Percentiles rank a stretch among this genome's conserved stretches.
Conservation (phyloP, 2,113 vertebrate species). For the Nesospiza acunhae region DNA sequence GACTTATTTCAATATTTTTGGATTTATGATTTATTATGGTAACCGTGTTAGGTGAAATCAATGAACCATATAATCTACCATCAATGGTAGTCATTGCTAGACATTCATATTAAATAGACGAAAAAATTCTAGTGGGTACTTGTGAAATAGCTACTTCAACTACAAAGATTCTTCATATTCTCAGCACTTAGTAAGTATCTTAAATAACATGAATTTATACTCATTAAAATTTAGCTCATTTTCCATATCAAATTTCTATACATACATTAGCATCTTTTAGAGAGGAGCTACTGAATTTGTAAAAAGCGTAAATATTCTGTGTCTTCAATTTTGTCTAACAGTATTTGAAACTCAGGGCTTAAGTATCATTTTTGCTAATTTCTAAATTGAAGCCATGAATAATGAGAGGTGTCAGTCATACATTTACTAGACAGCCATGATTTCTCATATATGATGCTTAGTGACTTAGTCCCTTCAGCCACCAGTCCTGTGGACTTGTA, state of each 20-base stretch:
- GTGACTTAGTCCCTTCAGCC: background rate
- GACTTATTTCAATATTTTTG: background rate
- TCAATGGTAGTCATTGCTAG: background rate
- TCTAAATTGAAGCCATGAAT: background rate
- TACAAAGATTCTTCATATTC: background rate
- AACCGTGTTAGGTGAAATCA: background rate
- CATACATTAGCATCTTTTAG: background rate
- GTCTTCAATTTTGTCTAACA: background rate
- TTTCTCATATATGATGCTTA: background rate
- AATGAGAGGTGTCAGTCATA: background rate
- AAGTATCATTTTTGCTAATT: background rate
- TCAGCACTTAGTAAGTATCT: background rate
- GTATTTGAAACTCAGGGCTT: background rate
- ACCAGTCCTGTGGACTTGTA: rapidly evolving
- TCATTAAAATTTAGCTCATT: background rate
- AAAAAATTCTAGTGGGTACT: background rate
- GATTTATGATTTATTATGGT: background rate
- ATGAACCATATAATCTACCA: background rate
- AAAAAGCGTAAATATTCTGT: background rate
- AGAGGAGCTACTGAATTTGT: background rate
- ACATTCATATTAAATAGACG: background rate
- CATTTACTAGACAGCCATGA: background rate
- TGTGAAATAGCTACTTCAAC: background rate
- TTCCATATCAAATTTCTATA: background rate
- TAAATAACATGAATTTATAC: background rate